phyloP scores from a whole-genome alignment of 2,113 vertebrate species.

The Chlamydotis undulata region DNA sequence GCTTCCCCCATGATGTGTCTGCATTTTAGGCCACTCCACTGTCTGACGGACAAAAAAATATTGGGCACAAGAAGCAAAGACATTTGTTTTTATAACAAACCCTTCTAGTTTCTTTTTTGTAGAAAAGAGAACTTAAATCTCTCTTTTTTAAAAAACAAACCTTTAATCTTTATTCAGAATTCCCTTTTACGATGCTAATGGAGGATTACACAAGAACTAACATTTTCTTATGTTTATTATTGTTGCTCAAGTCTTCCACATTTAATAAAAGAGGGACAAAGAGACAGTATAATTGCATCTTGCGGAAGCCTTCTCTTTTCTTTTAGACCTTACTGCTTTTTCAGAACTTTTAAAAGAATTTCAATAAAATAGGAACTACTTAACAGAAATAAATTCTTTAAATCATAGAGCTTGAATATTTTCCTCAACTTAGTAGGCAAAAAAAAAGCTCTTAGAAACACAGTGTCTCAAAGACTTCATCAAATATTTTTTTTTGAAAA shows the following conservation, averaged over 20 bases:
- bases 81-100: neutral
- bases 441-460: neutral
- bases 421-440: neutral
- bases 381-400: neutral
- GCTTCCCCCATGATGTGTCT: neutral
- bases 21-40: neutral
- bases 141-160: neutral
- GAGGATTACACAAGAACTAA: neutral
- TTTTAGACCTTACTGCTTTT: neutral
- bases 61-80: neutral
- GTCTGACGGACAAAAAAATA: neutral
- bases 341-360: neutral
- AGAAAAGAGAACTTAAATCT: neutral
- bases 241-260: constrained; percentile 1
- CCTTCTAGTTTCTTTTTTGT: neutral
- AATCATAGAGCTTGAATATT: neutral
- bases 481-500: neutral
- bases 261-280: constrained; percentile 3
- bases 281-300: constrained; percentile 26
- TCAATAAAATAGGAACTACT: neutral
- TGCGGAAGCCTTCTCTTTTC: constrained; percentile 2
- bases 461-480: neutral
- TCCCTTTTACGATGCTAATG: constrained; percentile 34
- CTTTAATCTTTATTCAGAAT: constrained; percentile 8
- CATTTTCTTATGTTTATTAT: constrained; percentile 43